A percentile compares a stretch with the other conserved stretches of the same genome.
Conservation (phyloP, 2,888 invertebrate genomes). For the Ochropacha duplaris region DNA sequence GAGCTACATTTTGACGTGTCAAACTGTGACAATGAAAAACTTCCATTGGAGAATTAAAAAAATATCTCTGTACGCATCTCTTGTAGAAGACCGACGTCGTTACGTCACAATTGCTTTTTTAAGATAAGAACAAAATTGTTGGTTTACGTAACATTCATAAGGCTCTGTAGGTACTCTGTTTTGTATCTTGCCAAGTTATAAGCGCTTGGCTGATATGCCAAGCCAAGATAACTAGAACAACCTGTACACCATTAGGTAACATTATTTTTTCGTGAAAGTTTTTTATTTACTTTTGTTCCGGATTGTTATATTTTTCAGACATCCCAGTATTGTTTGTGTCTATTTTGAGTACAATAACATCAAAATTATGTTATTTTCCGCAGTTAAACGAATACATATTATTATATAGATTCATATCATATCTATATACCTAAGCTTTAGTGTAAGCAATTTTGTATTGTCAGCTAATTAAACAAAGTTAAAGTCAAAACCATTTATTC, state of each 20-base stretch:
- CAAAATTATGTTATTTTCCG: too few relatives aligned
- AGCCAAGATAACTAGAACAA: background rate
- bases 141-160: background rate
- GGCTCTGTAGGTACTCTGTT: background rate
- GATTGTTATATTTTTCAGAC: background rate
- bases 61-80: background rate
- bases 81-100: background rate
- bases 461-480: too few relatives aligned
- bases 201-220: background rate
- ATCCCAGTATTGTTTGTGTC: background rate
- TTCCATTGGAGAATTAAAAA: background rate
- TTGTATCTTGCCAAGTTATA: background rate
- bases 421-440: too few relatives aligned
- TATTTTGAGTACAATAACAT: too few relatives aligned
- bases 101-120: background rate
- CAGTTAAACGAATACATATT: too few relatives aligned
- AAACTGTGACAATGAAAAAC: too few relatives aligned
- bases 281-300: background rate
- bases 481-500: too few relatives aligned
- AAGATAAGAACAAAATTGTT: background rate
- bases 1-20: too few relatives aligned
- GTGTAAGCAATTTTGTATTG: too few relatives aligned
- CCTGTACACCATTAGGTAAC: background rate
- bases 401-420: too few relatives aligned
- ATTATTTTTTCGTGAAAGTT: too few relatives aligned